These are phyloP conservation scores for Zosterops pallidus DNA, from an alignment of 2,113 vertebrate species.

Conservation along the genomic window DNA sequence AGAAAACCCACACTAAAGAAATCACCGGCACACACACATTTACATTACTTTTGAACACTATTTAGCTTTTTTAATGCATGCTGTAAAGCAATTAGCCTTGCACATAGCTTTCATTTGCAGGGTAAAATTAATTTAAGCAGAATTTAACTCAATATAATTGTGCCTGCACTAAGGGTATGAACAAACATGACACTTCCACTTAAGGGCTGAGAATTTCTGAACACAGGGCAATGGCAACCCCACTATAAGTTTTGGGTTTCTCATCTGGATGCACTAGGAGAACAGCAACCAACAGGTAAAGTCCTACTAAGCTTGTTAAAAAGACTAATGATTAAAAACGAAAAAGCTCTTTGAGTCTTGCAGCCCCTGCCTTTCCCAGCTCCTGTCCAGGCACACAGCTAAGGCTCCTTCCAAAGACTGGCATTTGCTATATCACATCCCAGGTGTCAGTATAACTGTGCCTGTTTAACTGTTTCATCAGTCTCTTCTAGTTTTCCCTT, in stretches of 20 bases:
- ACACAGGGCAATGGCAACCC: not conserved
- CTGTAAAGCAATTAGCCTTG: not conserved
- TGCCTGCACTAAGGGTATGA: not conserved
- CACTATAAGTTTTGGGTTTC: not conserved
- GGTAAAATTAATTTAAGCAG: not conserved
- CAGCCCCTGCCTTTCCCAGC: not conserved
- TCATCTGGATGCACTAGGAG: not conserved
- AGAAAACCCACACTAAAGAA: not conserved
- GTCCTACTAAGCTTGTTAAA: not conserved
- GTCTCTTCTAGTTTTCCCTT: not conserved
- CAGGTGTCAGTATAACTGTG: not conserved
- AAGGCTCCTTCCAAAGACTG: not conserved
- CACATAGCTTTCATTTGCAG: not conserved
- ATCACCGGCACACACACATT: rapidly evolving
- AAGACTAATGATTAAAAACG: not conserved
- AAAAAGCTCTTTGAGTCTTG: not conserved
- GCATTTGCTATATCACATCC: not conserved
- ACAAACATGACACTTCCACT: not conserved
- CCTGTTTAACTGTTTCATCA: not conserved
- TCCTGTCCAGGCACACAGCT: not conserved
- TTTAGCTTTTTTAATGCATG: not conserved
- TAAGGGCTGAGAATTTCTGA: not conserved
- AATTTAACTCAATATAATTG: not conserved
- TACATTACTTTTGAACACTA: not conserved
- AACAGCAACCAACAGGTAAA: not conserved